Evolutionary conservation across 2,113 vertebrate genomes (phyloP).

Genomic region (Nyctibius bracteatus): DNA sequence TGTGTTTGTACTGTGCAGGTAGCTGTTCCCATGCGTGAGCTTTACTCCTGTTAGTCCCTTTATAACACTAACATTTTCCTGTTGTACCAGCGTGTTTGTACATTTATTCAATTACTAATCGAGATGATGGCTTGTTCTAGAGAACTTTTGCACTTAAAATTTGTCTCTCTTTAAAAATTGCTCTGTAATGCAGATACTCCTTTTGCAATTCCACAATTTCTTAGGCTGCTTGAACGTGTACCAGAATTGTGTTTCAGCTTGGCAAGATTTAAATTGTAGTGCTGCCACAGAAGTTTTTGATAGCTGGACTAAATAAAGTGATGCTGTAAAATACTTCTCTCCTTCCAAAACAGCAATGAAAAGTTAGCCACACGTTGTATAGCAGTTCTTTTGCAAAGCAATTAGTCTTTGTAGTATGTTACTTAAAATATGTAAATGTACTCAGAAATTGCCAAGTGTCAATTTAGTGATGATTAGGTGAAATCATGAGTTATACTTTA

Average conservation of each 20-base stretch:
- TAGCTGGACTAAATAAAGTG: constrained; percentile 16
- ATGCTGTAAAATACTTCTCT: not conserved
- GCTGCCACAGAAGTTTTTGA: not conserved
- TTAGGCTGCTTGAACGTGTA: not conserved
- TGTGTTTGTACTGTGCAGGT: not conserved
- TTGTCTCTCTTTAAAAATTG: not conserved
- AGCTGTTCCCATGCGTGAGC: not conserved
- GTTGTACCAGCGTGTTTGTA: not conserved
- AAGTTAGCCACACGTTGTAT: not conserved
- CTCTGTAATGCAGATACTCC: not conserved
- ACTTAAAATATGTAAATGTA: not conserved
- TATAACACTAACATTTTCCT: not conserved
- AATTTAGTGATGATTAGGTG: not conserved
- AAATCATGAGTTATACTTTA: not conserved
- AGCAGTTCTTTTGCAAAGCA: not conserved
- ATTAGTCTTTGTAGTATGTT: not conserved
- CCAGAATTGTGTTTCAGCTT: not conserved
- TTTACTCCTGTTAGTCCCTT: not conserved
- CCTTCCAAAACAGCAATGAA: constrained; percentile 3
- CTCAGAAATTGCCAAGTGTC: not conserved
- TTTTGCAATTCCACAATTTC: not conserved
- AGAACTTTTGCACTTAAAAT: not conserved
- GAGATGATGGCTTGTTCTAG: not conserved
- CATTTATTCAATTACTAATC: not conserved
- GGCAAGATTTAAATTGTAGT: not conserved